Conservation (phyloP, 2,797 vertebrate genomes). For the Trichosurus vulpecula region DNA sequence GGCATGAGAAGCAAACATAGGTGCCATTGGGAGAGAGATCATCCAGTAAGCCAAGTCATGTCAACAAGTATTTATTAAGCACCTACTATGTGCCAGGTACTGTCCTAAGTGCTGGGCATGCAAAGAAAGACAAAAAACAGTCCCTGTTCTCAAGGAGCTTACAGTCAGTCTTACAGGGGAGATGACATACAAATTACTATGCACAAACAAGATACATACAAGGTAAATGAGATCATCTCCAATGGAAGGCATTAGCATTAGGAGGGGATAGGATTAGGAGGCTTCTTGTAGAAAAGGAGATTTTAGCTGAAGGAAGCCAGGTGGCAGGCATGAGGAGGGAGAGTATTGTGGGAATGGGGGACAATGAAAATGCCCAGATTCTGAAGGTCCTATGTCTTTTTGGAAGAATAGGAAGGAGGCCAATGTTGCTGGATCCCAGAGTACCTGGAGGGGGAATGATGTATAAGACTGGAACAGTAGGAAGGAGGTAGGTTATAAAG, state of each 20-base stretch:
- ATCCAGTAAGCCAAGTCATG: not conserved
- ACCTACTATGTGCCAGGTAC: not conserved
- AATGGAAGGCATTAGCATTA: not conserved
- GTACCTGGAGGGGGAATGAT: not conserved
- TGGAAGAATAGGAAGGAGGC: not conserved
- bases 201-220: not conserved
- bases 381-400: not conserved
- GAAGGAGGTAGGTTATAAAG: not conserved
- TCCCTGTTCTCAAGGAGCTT: not conserved
- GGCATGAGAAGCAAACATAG: not conserved
- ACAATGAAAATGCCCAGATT: not conserved
- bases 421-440: not conserved
- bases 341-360: not conserved
- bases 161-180: not conserved
- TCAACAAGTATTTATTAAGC: not conserved
- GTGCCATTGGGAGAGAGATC: not conserved
- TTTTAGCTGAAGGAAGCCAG: not conserved
- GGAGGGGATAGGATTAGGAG: not conserved
- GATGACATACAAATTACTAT: not conserved
- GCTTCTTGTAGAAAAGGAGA: not conserved
- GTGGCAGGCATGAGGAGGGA: not conserved
- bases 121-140: not conserved
- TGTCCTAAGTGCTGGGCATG: not conserved
- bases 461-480: not conserved
- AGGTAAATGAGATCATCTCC: not conserved